A percentile compares a stretch with the other conserved stretches of the same genome.
phyloP scores from a whole-genome alignment of 2,797 vertebrate species.

The Tragelaphus eurycerus region DNA sequence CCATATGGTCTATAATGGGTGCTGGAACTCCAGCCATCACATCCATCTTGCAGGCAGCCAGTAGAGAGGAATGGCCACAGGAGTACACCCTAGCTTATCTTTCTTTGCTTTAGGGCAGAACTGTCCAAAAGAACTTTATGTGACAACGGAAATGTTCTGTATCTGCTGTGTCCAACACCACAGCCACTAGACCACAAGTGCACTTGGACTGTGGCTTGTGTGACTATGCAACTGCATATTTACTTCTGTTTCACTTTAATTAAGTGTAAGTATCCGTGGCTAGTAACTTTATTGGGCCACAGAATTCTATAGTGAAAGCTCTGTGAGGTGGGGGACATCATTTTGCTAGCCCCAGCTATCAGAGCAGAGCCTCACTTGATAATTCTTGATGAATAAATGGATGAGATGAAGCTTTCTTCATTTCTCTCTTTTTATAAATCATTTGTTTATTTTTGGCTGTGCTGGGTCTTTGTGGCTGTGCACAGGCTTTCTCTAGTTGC shows the following conservation, averaged over 20 bases:
- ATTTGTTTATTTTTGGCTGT: not conserved
- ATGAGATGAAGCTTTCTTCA: not conserved
- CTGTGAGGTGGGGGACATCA: not conserved
- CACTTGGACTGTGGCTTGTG: not conserved
- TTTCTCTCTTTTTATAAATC: not conserved
- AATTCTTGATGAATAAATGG: not conserved
- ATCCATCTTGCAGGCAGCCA: not conserved
- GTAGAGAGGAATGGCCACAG: not conserved
- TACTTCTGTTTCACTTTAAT: not conserved
- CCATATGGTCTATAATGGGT: not conserved
- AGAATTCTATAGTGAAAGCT: not conserved
- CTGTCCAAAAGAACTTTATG: not conserved
- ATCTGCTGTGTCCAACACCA: not conserved
- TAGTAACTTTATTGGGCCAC: not conserved
- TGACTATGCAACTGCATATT: not conserved
- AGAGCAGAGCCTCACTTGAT: not conserved
- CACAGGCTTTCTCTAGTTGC: not conserved
- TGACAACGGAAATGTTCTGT: not conserved
- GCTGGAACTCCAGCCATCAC: not conserved
- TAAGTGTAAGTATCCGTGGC: not conserved
- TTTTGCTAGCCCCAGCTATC: not conserved
- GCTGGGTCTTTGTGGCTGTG: not conserved
- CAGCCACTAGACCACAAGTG: not conserved
- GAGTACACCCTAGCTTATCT: not conserved
- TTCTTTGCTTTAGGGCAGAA: not conserved